Conservation (phyloP, 2,113 vertebrate species). For the Lagopus muta region DNA sequence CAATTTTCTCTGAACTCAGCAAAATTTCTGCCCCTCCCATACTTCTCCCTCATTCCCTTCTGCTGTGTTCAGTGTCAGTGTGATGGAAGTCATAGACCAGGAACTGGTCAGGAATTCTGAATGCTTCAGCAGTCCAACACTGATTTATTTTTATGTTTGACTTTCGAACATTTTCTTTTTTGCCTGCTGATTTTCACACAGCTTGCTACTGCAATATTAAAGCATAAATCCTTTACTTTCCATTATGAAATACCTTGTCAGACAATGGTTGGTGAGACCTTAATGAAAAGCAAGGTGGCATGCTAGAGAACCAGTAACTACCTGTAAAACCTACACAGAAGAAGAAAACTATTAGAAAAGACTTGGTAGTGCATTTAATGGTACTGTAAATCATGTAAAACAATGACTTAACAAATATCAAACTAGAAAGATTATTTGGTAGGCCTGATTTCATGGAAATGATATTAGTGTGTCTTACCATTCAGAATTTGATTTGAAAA, state of each 20-base stretch:
- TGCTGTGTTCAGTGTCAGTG: background rate
- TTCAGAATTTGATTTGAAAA: conserved; percentile 18
- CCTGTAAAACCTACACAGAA: background rate
- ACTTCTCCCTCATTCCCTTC: background rate
- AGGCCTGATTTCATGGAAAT: background rate
- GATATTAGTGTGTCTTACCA: background rate
- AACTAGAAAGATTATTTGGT: background rate
- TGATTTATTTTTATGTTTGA: background rate
- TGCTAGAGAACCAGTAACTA: background rate
- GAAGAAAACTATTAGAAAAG: background rate
- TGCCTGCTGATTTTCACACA: background rate
- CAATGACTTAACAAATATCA: background rate
- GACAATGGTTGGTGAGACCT: background rate
- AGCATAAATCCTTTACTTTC: background rate
- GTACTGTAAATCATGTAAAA: background rate
- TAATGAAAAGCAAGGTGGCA: background rate
- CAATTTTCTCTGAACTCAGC: background rate
- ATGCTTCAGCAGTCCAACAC: background rate
- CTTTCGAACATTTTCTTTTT: background rate
- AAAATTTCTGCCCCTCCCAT: background rate
- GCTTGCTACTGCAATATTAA: background rate
- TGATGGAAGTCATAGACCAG: background rate
- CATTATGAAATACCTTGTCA: background rate
- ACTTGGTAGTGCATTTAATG: background rate
- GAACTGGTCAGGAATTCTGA: background rate